These are phyloP conservation scores for Parasteatoda tepidariorum DNA, from an alignment of 1,140 invertebrate genomes.

Conservation along the genomic window DNA sequence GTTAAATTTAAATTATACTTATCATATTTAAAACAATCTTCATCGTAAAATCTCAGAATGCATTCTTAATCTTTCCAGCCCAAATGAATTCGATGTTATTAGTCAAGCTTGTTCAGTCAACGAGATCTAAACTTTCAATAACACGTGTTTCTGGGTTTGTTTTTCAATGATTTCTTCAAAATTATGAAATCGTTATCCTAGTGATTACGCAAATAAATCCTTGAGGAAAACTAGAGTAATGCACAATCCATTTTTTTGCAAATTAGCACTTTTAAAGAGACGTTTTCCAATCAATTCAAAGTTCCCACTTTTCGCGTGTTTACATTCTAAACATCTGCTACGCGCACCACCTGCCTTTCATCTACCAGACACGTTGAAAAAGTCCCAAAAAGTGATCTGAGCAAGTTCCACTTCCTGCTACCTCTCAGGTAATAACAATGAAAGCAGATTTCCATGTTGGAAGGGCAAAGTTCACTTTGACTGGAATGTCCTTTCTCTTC, in stretches of 20 bases:
- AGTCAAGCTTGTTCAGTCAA: too few relatives aligned
- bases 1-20: too few relatives aligned
- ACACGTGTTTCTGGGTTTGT: too few relatives aligned
- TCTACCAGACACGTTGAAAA: conserved; percentile 20
- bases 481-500: too few relatives aligned
- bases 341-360: conserved; percentile 20
- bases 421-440: conserved; percentile 32
- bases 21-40: too few relatives aligned
- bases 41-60: too few relatives aligned
- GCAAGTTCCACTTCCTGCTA: conserved; percentile 11
- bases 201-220: neutral
- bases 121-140: too few relatives aligned
- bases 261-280: neutral
- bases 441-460: conserved; percentile 15
- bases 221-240: neutral
- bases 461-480: too few relatives aligned
- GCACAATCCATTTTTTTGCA: neutral
- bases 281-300: neutral
- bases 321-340: conserved; percentile 40
- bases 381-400: neutral
- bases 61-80: too few relatives aligned
- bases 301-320: conserved; percentile 34
- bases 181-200: too few relatives aligned
- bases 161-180: too few relatives aligned
- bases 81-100: too few relatives aligned